Conservation (phyloP, 2,888 invertebrate species). For the Uropetala carovei region DNA sequence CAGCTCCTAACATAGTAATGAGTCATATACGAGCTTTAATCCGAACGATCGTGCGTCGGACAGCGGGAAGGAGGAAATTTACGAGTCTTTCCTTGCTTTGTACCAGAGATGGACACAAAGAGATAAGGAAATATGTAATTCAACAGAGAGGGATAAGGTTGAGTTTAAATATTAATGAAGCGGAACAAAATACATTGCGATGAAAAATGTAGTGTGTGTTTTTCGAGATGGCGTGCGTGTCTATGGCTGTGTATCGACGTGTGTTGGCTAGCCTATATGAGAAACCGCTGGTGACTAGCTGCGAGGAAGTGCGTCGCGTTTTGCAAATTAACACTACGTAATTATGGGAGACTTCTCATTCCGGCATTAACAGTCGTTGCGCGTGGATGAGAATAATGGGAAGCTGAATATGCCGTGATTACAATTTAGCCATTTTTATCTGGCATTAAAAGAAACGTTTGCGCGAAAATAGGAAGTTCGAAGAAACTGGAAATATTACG, state of each 20-base stretch:
- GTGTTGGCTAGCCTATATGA: neutral
- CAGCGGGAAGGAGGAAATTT: neutral
- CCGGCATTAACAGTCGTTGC: neutral
- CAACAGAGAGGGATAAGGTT: neutral
- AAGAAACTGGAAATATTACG: too few species aligned
- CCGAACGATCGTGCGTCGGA: neutral
- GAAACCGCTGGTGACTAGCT: neutral
- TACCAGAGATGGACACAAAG: neutral
- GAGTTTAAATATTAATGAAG: conserved; percentile 24
- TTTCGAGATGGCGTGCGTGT: neutral
- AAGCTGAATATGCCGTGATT: too few species aligned
- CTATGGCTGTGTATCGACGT: neutral
- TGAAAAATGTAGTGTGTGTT: neutral
- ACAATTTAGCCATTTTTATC: too few species aligned
- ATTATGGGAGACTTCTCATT: neutral
- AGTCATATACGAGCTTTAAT: neutral
- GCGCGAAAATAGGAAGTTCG: too few species aligned
- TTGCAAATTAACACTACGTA: conserved; percentile 21
- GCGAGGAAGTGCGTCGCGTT: neutral
- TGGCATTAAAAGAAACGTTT: too few species aligned
- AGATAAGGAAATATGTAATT: neutral
- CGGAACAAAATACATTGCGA: neutral
- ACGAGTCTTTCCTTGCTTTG: neutral
- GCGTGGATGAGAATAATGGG: neutral
- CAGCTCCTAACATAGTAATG: too few species aligned